Evolutionary conservation across 2,797 vertebrate genomes (phyloP).

Genomic region (Anguilla marmorata): DNA sequence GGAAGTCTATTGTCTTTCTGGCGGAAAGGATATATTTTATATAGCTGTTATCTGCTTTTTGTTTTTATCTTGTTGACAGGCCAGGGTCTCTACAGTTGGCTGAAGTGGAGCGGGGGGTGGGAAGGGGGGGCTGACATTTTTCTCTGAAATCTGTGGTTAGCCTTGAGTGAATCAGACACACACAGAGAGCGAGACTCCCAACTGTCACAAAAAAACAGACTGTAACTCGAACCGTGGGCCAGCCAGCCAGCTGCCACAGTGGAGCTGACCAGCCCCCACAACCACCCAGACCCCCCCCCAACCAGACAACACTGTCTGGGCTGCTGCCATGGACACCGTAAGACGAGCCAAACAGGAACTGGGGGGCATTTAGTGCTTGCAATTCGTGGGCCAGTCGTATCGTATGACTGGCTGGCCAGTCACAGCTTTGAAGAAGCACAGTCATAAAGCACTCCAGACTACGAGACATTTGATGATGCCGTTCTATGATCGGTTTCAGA

Average conservation of each 20-base stretch:
- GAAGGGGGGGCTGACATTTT: neutral
- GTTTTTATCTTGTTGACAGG: neutral
- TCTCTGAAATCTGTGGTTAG: neutral
- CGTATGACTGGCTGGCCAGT: neutral
- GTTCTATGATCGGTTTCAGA: neutral
- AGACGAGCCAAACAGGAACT: neutral
- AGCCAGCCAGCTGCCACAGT: neutral
- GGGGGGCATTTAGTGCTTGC: neutral
- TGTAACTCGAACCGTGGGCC: constrained; percentile 16
- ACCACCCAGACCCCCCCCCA: too few relatives aligned
- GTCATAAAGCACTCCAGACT: neutral
- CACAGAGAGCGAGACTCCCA: neutral
- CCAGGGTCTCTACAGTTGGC: neutral
- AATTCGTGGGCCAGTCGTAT: neutral
- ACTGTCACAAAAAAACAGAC: neutral
- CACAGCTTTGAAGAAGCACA: neutral
- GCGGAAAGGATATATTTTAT: neutral
- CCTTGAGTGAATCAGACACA: neutral
- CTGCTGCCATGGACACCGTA: constrained; percentile 24
- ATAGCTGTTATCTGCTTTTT: neutral
- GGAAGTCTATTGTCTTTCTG: neutral
- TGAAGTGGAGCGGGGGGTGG: too few relatives aligned
- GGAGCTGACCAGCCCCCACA: neutral
- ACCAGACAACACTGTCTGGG: neutral
- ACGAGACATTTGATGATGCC: too few relatives aligned